Evolutionary conservation across 2,113 vertebrate species (phyloP).

Genomic region (Salminus brasiliensis): DNA sequence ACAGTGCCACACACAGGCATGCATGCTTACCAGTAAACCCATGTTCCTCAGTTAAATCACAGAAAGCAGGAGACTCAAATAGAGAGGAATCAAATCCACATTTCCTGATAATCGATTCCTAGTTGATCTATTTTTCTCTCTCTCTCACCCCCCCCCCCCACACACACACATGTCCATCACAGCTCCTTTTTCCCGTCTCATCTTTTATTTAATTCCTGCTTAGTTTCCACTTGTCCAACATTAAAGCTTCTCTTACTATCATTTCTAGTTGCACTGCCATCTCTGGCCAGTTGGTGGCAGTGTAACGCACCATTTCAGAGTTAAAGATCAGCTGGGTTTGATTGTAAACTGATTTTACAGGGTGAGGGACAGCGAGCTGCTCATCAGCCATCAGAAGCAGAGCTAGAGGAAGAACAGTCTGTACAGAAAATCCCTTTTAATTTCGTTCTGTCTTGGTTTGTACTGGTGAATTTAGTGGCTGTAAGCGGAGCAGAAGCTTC

Average conservation of each 20-base stretch:
- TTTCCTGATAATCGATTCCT: neutral
- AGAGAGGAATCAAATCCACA: slow-evolving; percentile 8
- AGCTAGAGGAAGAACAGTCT: neutral
- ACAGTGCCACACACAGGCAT: neutral
- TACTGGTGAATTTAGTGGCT: slow-evolving; percentile 26
- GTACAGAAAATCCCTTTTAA: slow-evolving; percentile 42
- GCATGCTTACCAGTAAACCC: slow-evolving; percentile 30
- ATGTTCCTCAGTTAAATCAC: neutral
- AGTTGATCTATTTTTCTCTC: neutral
- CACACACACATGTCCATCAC: neutral
- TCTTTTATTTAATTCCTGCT: neutral
- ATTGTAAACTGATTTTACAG: slow-evolving; percentile 1
- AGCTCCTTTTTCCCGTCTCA: neutral
- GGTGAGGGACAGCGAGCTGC: neutral
- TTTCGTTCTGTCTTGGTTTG: slow-evolving; percentile 26
- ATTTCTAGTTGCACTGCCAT: slow-evolving; percentile 9
- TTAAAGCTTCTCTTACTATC: neutral
- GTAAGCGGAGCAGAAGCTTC: slow-evolving; percentile 8
- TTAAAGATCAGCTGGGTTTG: slow-evolving; percentile 18
- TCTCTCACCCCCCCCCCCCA: neutral
- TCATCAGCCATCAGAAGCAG: neutral
- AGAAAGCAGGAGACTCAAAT: neutral
- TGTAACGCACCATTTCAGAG: slow-evolving; percentile 13
- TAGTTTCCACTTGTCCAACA: slow-evolving; percentile 17
- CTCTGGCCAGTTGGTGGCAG: slow-evolving; percentile 20